Evolutionary conservation across 2,113 vertebrate species (phyloP), one percentile per base, ranked within the genome.

Genomic region (Eulemur rufifrons): DNA sequence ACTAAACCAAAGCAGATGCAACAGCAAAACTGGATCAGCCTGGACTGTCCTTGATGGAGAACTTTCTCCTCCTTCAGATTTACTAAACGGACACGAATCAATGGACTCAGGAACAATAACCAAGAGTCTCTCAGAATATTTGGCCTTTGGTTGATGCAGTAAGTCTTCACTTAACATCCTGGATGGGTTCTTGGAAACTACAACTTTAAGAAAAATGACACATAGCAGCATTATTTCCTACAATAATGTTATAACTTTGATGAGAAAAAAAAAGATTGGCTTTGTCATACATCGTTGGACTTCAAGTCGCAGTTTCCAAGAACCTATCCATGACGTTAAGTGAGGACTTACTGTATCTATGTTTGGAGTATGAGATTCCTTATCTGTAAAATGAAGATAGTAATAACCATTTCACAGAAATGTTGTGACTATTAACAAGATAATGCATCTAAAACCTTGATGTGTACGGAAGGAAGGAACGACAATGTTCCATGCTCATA

Each of bases 31-130:
- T 76, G 71, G 45, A 21, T 50, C 81, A 59, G 89, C 91, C 32
- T 83, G 17, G 69, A 3, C 69, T 17, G 4, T 63, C 42, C 2
- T 27, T 11, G 15, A 17, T 47, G 4, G 6, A 10, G 61, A 52
- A 71, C 32, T 96, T 39, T 54, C 32, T 97, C 68, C 42, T 77
- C 25, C 27, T 87, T 88, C 80, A 91, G 54, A 47, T 12, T 86
- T 81, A 34, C 32, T n/a, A 90, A 96, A 78, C 56, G 54, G 32
- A 42, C 25, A 42, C n/a, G 11, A n/a, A 68, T 89, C 52, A 78
- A 66, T 71, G 50, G 54, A 95, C 45, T 18, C 42, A 78, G 73
- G 66, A 94, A 91, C 23, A 91, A 64, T 83, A 15, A 54, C 34
- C 63, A 64, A n/a, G 21, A 25, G 9, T 56, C 45, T 90, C 37